Base-by-base conservation (phyloP, 1,140 invertebrate genomes). In the Ectropis grisescens region DNA sequence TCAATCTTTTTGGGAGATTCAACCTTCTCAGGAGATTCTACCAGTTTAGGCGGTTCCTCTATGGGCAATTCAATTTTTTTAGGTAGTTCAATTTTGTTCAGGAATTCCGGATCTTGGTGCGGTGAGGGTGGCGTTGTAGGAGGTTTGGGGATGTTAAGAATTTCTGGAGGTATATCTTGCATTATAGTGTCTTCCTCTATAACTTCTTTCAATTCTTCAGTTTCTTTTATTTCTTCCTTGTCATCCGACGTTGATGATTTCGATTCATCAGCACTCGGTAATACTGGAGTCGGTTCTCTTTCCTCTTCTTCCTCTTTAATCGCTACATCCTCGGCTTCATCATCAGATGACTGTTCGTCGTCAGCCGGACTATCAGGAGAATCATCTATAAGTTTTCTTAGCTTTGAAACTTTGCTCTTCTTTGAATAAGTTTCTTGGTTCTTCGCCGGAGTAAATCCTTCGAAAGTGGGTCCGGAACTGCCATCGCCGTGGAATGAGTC, bases 261-360 rank as follows among this genome's bases (percentile, higher is more conserved):
- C 10, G 13, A 11, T 29, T 41, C 16, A 9, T 26, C 11, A 15
- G 25, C 8, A 31, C 15, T 16, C 27, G 11, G 29, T 19, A 8
- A 19, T 19, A 41, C 37, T 13, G 64, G 59, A 33, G 50, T 61
- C 0, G 47, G 37, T 37, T 60, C 41, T 24, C 59, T 50, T 24
- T 50, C 42, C 19, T 58, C 54, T 28, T 51, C 49, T 47, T 85
- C 54, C 12, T 44, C 48, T 39, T 84, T 75, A 23, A 84, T 84
- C 7, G 78, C 58, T 10, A 78, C 71, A 58, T 83, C 75, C 22
- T 85, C 84, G 1, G 76, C 62, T 41, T 87, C 85, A 52, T 87
- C 85, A 15, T 86, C 85, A 11, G 84, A 84, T n/a, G 81, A 84
- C 23, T 82, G 80, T 44, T 85, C 85, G 39, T 78, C 82, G 52